These are phyloP conservation scores for Tiliqua scincoides DNA, from an alignment of 2,113 vertebrate species.

Conservation along the genomic window DNA sequence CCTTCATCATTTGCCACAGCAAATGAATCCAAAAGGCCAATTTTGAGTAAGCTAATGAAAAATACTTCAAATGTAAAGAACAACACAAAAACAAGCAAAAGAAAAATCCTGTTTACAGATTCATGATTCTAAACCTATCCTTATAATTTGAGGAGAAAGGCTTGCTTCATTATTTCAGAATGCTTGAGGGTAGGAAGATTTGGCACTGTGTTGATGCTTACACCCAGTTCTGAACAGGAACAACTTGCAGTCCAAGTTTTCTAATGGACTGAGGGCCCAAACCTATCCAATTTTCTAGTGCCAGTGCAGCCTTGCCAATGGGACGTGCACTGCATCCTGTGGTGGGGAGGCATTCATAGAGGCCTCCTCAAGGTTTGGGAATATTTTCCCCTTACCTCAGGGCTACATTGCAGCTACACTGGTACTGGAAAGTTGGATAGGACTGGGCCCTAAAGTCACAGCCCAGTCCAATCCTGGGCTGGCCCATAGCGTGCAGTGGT, in stretches of 20 bases:
- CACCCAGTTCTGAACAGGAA: fast-evolving
- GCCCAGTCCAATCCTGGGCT: too few species aligned
- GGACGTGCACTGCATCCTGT: too few species aligned
- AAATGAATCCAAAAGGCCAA: background rate
- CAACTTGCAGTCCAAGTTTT: fast-evolving
- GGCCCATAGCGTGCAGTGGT: too few species aligned
- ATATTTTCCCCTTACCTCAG: too few species aligned
- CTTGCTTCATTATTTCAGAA: background rate
- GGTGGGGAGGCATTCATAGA: too few species aligned
- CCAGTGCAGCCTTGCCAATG: too few species aligned
- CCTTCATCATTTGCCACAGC: background rate
- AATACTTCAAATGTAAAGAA: background rate
- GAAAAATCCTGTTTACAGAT: too few species aligned
- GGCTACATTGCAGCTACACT: too few species aligned
- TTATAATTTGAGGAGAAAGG: background rate
- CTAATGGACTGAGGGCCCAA: background rate
- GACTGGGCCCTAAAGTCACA: too few species aligned
- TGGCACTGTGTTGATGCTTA: fast-evolving
- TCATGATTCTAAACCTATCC: background rate
- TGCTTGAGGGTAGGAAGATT: background rate
- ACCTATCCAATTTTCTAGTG: too few species aligned
- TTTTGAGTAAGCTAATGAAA: background rate
- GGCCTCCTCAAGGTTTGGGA: too few species aligned
- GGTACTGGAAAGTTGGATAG: too few species aligned
- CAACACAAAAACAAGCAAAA: background rate